These are phyloP conservation scores for Mimachlamys varia DNA, from an alignment of 2,888 invertebrate genomes.

Conservation along the genomic window DNA sequence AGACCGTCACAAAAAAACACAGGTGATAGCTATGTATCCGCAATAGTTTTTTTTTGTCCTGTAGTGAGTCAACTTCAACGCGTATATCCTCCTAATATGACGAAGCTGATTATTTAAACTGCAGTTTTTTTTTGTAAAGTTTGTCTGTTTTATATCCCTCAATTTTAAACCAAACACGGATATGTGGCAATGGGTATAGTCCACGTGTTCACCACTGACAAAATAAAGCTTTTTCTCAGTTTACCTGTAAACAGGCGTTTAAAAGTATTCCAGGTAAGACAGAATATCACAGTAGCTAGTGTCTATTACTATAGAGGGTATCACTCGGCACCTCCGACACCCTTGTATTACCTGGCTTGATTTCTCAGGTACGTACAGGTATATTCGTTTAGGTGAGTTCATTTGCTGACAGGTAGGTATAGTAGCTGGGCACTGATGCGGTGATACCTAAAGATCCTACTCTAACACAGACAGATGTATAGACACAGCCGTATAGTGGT, in stretches of 20 bases:
- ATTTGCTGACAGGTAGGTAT: slow-evolving; percentile 24
- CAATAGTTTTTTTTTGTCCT: background rate
- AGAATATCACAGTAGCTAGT: background rate
- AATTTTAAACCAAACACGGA: background rate
- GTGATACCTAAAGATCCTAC: background rate
- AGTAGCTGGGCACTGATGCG: background rate
- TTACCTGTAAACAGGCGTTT: background rate
- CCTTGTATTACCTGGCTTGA: background rate
- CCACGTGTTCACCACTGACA: background rate
- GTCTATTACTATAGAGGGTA: background rate
- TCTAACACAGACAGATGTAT: background rate
- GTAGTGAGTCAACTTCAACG: background rate
- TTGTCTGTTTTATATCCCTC: background rate
- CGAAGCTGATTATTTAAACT: background rate
- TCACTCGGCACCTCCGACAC: background rate
- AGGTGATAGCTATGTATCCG: background rate
- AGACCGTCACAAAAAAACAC: background rate
- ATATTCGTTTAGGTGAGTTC: slow-evolving; percentile 27
- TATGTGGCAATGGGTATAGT: background rate
- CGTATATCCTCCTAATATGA: background rate
- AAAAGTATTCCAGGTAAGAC: background rate
- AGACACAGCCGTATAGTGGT: background rate
- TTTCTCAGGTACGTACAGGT: slow-evolving; percentile 22
- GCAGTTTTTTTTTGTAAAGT: background rate
- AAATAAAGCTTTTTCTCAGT: background rate